Percentiles rank a stretch among this genome's conserved stretches.
Conservation (phyloP, 2,113 vertebrate genomes). For the Sardina pilchardus region DNA sequence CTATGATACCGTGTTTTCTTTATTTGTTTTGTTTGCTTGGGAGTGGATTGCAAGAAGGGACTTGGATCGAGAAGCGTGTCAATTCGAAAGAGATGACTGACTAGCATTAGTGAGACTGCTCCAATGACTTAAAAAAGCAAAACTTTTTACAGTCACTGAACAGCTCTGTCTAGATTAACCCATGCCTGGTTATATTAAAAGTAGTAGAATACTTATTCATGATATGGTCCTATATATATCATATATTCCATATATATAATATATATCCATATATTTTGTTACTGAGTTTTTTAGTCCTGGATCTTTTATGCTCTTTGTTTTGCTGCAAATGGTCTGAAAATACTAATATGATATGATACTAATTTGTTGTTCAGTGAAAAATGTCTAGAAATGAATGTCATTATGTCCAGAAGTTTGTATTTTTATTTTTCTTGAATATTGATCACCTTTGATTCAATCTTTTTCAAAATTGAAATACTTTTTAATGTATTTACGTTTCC, state of each 20-base stretch:
- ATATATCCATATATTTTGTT: background rate
- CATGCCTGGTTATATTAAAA: background rate
- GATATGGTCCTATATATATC: background rate
- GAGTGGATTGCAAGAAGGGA: slow-evolving; percentile 19
- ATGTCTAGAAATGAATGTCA: background rate
- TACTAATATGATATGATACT: background rate
- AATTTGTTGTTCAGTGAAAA: background rate
- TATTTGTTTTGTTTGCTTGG: background rate
- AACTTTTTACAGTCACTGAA: background rate
- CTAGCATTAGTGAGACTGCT: background rate
- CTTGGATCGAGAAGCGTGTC: background rate
- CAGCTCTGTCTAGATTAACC: background rate
- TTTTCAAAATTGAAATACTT: background rate
- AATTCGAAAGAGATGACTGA: background rate
- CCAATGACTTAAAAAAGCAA: background rate
- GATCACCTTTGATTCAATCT: background rate
- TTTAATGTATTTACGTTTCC: background rate
- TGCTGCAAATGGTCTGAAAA: background rate
- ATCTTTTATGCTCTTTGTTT: background rate
- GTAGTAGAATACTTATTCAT: background rate
- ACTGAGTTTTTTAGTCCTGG: background rate
- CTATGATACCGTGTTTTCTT: background rate
- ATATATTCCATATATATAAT: background rate
- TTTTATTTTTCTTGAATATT: background rate
- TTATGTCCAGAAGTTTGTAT: background rate